Evolutionary conservation across 2,888 invertebrate genomes (phyloP).

Genomic region (Parasteatoda lunata): DNA sequence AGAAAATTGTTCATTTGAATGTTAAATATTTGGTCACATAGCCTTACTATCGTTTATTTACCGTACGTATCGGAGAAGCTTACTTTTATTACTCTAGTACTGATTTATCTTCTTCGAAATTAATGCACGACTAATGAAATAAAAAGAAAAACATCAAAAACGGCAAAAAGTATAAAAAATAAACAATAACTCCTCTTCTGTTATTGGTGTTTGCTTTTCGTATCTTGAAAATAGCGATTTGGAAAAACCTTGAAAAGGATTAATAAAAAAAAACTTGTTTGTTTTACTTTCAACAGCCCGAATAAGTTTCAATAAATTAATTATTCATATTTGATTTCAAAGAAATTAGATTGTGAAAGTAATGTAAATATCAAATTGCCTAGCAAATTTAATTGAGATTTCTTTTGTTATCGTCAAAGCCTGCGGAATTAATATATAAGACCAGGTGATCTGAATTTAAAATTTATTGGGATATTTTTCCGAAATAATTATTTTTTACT

Average conservation of each 20-base stretch:
- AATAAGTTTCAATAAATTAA: constrained; percentile 68
- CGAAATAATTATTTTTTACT: neutral
- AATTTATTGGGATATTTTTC: constrained; percentile 31
- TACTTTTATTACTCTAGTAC: constrained; percentile 4
- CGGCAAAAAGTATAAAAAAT: constrained; percentile 17
- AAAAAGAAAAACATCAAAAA: constrained; percentile 53
- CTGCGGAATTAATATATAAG: constrained; percentile 50
- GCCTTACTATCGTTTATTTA: constrained; percentile 63
- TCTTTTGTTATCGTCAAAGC: constrained; percentile 57
- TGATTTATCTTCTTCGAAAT: constrained; percentile 47
- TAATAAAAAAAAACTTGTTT: constrained; percentile 46
- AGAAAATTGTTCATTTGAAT: constrained; percentile 66
- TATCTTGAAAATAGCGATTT: constrained; percentile 52
- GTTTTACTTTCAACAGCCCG: constrained; percentile 53
- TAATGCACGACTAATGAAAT: constrained; percentile 36
- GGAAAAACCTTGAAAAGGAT: constrained; percentile 56
- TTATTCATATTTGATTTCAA: constrained; percentile 68
- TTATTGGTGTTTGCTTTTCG: constrained; percentile 63
- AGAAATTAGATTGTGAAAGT: constrained; percentile 67
- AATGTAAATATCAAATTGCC: constrained; percentile 67
- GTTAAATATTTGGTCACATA: constrained; percentile 61
- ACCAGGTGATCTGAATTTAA: constrained; percentile 52
- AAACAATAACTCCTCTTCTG: constrained; percentile 43
- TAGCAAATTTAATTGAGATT: constrained; percentile 62
- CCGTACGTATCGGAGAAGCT: constrained; percentile 21